Conservation (phyloP, 2,888 invertebrate species). For the Acheta domesticus region DNA sequence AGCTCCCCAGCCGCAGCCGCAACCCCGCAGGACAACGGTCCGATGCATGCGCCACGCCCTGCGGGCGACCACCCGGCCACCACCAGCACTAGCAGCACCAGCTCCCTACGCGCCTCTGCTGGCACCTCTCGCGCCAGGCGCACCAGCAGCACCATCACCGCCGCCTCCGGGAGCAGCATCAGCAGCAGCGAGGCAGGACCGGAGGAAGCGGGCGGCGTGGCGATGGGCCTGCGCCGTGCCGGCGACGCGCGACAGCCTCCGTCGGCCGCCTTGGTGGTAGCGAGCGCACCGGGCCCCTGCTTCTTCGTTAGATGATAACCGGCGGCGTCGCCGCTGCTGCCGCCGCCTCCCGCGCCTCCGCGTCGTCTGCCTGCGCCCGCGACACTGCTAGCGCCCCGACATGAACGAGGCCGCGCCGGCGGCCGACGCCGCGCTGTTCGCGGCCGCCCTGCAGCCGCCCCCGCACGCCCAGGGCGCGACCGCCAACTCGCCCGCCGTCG, state of each 20-base stretch:
- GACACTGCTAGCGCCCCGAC: not conserved
- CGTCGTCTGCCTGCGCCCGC: not conserved
- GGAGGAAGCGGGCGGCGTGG: not conserved
- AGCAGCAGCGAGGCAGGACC: too few relatives aligned
- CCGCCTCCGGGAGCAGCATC: not conserved
- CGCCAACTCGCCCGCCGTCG: slow-evolving; percentile 4
- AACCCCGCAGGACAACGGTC: not conserved
- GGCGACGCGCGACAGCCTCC: not conserved
- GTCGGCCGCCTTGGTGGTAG: slow-evolving; percentile 4
- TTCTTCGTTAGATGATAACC: slow-evolving; percentile 33
- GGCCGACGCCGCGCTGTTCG: not conserved
- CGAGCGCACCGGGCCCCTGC: slow-evolving; percentile 23
- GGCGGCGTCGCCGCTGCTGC: slow-evolving; percentile 18
- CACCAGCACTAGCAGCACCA: not conserved
- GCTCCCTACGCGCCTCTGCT: not conserved
- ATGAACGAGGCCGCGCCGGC: not conserved
- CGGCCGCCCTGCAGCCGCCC: not conserved
- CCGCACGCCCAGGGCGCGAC: not conserved
- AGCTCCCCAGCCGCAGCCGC: not conserved
- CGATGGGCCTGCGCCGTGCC: slow-evolving; percentile 3
- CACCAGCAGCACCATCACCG: not conserved
- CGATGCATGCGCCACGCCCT: not conserved
- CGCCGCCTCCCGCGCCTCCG: slow-evolving; percentile 11
- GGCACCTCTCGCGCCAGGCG: not conserved
- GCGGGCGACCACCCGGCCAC: not conserved